These are phyloP conservation scores for Diloba caeruleocephala DNA, from an alignment of 2,888 invertebrate genomes.

Conservation along the genomic window DNA sequence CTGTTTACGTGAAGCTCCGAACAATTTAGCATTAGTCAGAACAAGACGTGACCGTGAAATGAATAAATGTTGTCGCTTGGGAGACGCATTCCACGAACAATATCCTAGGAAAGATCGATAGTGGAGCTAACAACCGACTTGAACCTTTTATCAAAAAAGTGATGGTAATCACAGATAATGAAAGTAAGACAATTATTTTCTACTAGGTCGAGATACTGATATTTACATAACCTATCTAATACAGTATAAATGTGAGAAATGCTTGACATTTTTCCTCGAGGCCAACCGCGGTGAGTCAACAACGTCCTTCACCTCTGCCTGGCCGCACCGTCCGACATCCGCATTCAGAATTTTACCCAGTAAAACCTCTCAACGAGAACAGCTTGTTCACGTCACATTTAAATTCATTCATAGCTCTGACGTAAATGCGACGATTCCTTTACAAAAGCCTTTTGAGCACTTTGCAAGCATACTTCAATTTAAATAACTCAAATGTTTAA, in stretches of 20 bases:
- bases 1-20: constrained; percentile 5
- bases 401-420: constrained; percentile 71
- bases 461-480: constrained; percentile 40
- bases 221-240: constrained; percentile 34
- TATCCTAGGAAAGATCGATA: constrained; percentile 2
- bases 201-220: constrained; percentile 14
- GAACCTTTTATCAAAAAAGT: neutral
- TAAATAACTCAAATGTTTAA: constrained; percentile 49
- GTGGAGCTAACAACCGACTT: neutral
- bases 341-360: constrained; percentile 74
- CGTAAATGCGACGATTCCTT: constrained; percentile 57
- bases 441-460: constrained; percentile 52
- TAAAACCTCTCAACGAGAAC: constrained; percentile 61
- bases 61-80: constrained; percentile 8
- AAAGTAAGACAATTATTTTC: constrained; percentile 15
- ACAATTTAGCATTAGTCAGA: constrained; percentile 7
- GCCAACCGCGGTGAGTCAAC: constrained; percentile 76
- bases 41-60: constrained; percentile 9
- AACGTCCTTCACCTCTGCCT: constrained; percentile 81
- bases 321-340: constrained; percentile 73
- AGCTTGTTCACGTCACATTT: constrained; percentile 67
- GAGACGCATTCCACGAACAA: constrained; percentile 3
- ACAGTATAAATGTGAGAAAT: constrained; percentile 49
- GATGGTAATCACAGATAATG: neutral
- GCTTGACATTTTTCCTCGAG: constrained; percentile 68